Percentiles rank a stretch among this genome's conserved stretches.
These are phyloP conservation scores for Caranx ignobilis DNA, from an alignment of 2,113 vertebrate species.

Conservation along the genomic window DNA sequence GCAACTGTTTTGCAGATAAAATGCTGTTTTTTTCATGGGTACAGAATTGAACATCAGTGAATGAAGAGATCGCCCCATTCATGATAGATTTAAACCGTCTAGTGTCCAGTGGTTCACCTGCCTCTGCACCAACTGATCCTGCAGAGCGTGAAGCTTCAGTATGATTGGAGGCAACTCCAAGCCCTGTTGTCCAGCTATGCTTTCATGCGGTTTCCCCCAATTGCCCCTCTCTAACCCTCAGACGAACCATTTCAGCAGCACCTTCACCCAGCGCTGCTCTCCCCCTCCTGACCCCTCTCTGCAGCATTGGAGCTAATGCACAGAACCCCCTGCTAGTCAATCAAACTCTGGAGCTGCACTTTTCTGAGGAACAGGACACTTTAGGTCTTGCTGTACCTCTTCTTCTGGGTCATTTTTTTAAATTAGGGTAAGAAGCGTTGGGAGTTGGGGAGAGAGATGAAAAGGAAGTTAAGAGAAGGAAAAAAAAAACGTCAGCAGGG, in stretches of 20 bases:
- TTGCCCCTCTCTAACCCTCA: conserved; percentile 43
- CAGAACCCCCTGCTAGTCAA: neutral
- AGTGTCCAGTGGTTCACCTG: neutral
- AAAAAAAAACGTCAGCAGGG: conserved; percentile 1
- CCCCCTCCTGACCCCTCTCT: conserved; percentile 30
- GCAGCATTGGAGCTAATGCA: conserved; percentile 10
- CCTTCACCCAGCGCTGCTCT: conserved; percentile 25
- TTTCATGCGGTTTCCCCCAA: conserved; percentile 57
- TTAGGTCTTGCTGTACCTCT: neutral
- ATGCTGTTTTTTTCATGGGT: conserved; percentile 13
- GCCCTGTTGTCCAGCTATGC: conserved; percentile 39
- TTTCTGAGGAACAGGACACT: neutral
- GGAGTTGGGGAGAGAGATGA: neutral
- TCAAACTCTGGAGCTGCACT: conserved; percentile 6
- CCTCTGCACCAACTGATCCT: conserved; percentile 24
- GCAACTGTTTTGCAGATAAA: conserved; percentile 50
- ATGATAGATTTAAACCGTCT: neutral
- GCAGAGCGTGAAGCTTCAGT: conserved; percentile 16
- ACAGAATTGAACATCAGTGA: neutral
- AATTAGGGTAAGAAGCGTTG: conserved; percentile 4
- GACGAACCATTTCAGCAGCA: conserved; percentile 47
- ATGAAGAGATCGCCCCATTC: neutral
- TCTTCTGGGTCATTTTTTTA: conserved; percentile 10
- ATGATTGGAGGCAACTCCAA: conserved; percentile 53
- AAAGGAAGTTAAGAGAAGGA: neutral